Evolutionary conservation across 1,140 invertebrate genomes (phyloP), one percentile per base, ranked within the genome.

Genomic region (Glossosoma conforme): DNA sequence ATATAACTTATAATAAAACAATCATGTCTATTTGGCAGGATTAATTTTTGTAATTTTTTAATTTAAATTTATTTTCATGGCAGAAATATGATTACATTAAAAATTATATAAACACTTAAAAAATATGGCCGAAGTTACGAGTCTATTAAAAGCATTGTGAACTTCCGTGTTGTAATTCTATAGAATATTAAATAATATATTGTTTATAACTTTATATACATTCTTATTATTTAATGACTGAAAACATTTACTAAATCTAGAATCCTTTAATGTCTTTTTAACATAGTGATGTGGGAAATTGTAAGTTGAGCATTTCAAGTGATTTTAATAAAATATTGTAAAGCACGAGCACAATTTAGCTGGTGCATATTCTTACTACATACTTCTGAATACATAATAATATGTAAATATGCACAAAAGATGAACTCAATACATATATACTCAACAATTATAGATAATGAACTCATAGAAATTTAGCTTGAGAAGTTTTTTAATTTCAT

Each of bases 1-100:
- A 44, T n/a, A n/a, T 44, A 51, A 51, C 41, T 36, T 35, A 49
- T 51, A 51, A 51, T 51, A 35, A 51, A 36, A 42, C 48, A 44
- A 44, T 51, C 40, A 44, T 51, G 37, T 51, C 41, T 42, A 51
- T 51, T 51, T 51, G 48, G 48, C 48, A 51, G 48, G 48, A 51
- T 43, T 51, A 51, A 36, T 51, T 42, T 51, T 51, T 44, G 40
- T 44, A 20, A 38, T 15, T 44, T 51, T 44, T 51, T 24, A 44
- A 51, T 37, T 25, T 32, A 51, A 51, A 35, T 43, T 19, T 51
- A 51, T 37, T 51, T 44, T 35, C 38, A 51, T 51, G 48, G 48
- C 48, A 44, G 36, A 8, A 38, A 17, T 44, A 43, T 25, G 41
- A 41, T 36, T 33, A 51, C n/a, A 38, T 41, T 49, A 51, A 30